Evolutionary conservation across 2,888 invertebrate species (phyloP).

Genomic region (Clanis bilineata): DNA sequence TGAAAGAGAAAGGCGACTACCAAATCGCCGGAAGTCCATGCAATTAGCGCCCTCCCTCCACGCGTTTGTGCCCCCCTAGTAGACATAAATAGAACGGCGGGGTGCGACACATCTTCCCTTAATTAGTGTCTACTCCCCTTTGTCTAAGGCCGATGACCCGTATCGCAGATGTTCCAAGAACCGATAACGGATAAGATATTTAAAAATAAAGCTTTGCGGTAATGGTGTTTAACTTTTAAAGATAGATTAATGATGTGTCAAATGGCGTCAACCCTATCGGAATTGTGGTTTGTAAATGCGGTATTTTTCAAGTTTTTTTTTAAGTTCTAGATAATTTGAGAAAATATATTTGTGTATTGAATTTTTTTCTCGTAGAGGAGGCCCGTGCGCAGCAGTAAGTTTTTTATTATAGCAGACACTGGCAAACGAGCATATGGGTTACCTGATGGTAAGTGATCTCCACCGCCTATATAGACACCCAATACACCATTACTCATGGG

Average conservation of each 20-base stretch:
- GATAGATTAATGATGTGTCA: conserved; percentile 11
- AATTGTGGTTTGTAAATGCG: not conserved
- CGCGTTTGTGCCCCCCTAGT: not conserved
- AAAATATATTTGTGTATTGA: no score
- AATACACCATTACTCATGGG: no score
- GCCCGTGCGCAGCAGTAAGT: no score
- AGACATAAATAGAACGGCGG: conserved; percentile 18
- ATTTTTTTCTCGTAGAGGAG: no score
- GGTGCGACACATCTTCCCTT: conserved; percentile 12
- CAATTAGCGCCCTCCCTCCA: conserved; percentile 18
- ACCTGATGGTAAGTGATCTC: no score
- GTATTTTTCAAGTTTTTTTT: no score
- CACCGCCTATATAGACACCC: no score
- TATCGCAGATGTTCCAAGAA: not conserved
- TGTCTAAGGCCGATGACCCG: conserved; percentile 6
- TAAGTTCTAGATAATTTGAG: not conserved
- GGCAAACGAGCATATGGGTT: no score
- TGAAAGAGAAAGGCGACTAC: not conserved
- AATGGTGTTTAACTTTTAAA: conserved; percentile 10
- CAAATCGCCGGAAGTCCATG: conserved; percentile 17
- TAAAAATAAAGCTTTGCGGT: conserved; percentile 4
- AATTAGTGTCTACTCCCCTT: not conserved
- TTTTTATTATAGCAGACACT: no score
- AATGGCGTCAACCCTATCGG: not conserved
- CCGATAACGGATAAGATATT: conserved; percentile 3